A percentile compares a stretch with the other conserved stretches of the same genome.
Conservation (phyloP, 2,888 invertebrate genomes). For the Coelinius sp. region DNA sequence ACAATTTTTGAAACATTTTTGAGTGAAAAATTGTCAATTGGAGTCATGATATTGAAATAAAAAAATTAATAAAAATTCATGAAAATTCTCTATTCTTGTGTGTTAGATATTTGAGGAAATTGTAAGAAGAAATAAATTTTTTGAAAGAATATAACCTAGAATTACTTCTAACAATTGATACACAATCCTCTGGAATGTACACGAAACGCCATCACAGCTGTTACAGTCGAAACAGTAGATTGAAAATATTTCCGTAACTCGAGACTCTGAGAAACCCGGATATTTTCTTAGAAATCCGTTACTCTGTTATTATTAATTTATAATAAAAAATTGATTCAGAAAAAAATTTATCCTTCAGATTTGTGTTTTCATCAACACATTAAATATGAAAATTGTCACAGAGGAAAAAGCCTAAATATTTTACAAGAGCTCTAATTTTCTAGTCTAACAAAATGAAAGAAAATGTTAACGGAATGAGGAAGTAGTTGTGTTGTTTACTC, state of each 20-base stretch:
- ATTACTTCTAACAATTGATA: background rate
- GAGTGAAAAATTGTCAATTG: no score
- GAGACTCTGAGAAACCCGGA: conserved; percentile 59
- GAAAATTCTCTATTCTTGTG: no score
- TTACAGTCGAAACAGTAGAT: conserved; percentile 35
- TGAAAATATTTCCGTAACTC: conserved; percentile 58
- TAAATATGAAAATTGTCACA: no score
- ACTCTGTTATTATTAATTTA: background rate
- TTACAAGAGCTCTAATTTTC: conserved; percentile 27
- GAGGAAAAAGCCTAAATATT: no score
- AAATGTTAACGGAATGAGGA: conserved; percentile 7
- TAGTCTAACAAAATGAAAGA: conserved; percentile 28
- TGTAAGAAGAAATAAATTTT: background rate
- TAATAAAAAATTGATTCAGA: no score
- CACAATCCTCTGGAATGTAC: conserved; percentile 33
- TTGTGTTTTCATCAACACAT: no score
- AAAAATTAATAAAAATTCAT: no score
- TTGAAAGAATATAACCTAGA: background rate
- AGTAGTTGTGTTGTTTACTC: conserved; percentile 12
- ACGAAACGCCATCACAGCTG: conserved; percentile 26
- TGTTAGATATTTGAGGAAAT: no score
- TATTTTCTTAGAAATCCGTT: conserved; percentile 1
- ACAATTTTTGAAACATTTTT: no score
- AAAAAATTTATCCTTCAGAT: no score
- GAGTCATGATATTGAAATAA: no score